Conservation (phyloP, 2,113 vertebrate species). For the Craseonycteris thonglongyai region DNA sequence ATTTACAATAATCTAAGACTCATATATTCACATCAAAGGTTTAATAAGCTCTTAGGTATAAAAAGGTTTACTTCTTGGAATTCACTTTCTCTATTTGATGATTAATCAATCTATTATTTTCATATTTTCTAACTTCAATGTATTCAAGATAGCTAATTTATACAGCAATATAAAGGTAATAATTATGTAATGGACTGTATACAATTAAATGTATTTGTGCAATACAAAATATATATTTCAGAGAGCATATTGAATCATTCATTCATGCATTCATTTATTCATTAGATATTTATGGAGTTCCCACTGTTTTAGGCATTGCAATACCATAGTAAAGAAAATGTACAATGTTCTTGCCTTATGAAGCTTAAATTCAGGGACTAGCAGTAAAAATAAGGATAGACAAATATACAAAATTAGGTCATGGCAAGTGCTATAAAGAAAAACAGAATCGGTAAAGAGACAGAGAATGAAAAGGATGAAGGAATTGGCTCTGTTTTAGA, state of each 20-base stretch:
- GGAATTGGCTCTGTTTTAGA: background rate
- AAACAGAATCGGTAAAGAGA: background rate
- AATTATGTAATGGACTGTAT: background rate
- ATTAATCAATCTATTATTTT: background rate
- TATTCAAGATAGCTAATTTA: slow-evolving; percentile 10
- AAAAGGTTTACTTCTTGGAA: background rate
- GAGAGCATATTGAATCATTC: background rate
- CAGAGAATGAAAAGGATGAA: background rate
- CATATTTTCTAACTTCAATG: background rate
- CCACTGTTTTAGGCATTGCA: background rate
- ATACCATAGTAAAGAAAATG: background rate
- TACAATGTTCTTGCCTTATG: background rate
- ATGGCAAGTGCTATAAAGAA: background rate
- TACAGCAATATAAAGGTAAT: background rate
- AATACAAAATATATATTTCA: slow-evolving; percentile 1
- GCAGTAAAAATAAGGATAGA: background rate
- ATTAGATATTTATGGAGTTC: background rate
- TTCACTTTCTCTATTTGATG: background rate
- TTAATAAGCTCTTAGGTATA: background rate
- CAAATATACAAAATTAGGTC: background rate
- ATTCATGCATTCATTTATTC: background rate
- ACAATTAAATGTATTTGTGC: background rate
- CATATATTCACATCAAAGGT: background rate
- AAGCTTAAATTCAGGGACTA: background rate
- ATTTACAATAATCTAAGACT: background rate